These are phyloP conservation scores for Chaetura pelagica DNA, from an alignment of 2,113 vertebrate species.

Conservation along the genomic window DNA sequence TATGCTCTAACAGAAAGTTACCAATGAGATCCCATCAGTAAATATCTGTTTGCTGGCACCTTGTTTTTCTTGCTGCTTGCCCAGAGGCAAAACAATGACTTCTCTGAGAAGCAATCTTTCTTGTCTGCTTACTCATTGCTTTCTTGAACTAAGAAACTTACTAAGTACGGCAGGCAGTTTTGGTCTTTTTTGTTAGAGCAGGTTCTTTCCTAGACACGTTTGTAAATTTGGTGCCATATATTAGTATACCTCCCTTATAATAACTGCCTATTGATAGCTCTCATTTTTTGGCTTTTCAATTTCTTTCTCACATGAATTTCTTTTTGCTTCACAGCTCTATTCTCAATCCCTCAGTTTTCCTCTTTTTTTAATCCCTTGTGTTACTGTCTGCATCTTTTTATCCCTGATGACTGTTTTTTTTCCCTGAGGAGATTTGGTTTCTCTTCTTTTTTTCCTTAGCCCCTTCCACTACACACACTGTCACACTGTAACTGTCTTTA, in stretches of 20 bases:
- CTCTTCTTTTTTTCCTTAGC: conserved; percentile 18
- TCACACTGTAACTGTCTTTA: conserved; percentile 44
- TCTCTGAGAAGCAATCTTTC: background rate
- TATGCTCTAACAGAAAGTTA: background rate
- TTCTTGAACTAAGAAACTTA: background rate
- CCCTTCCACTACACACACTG: background rate
- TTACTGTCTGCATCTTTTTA: conserved; percentile 20
- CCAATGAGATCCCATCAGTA: background rate
- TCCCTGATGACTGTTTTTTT: conserved; percentile 17
- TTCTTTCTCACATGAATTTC: background rate
- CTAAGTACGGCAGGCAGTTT: background rate
- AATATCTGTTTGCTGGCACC: background rate
- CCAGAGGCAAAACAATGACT: background rate
- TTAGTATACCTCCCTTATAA: background rate
- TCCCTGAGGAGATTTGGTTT: background rate
- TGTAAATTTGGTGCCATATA: background rate
- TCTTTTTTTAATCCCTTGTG: background rate
- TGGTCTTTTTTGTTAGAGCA: background rate
- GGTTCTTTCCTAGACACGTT: background rate
- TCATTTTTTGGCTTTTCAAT: background rate
- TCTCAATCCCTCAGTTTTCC: background rate
- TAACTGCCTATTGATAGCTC: background rate
- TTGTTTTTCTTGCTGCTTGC: background rate
- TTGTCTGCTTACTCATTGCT: background rate
- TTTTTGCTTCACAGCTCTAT: background rate